Percentiles rank a stretch among this genome's conserved stretches.
phyloP scores from a whole-genome alignment of 1,140 invertebrate genomes.

The Tribolium castaneum region DNA sequence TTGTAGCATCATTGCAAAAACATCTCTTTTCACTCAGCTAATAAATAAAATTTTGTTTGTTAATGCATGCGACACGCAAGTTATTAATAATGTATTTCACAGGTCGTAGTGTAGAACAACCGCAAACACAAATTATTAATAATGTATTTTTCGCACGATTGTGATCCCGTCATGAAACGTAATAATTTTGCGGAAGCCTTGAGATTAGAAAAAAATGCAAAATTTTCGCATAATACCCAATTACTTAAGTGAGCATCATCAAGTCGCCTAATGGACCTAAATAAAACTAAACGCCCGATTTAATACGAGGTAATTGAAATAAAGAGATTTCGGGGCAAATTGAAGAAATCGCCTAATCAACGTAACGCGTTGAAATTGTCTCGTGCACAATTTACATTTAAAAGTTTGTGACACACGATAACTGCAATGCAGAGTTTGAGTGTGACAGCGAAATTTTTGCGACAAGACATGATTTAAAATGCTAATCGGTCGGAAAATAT shows the following conservation, averaged over 20 bases:
- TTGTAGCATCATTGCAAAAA: too few relatives aligned
- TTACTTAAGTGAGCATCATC: slow-evolving; percentile 17
- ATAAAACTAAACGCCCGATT: slow-evolving; percentile 11
- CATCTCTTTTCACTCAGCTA: too few relatives aligned
- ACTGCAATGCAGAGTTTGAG: slow-evolving; percentile 6
- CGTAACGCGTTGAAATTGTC: neutral
- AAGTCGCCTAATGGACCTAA: slow-evolving; percentile 8
- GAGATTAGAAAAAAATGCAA: slow-evolving; percentile 23
- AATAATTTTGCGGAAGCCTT: neutral
- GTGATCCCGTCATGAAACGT: neutral
- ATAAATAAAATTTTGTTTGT: slow-evolving; percentile 13
- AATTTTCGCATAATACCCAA: neutral
- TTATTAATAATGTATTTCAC: slow-evolving; percentile 29
- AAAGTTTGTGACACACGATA: slow-evolving; percentile 6
- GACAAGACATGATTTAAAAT: neutral
- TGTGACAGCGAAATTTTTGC: neutral
- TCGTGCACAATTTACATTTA: slow-evolving; percentile 1
- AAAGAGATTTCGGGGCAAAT: neutral
- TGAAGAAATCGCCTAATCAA: neutral
- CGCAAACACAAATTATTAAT: slow-evolving; percentile 22
- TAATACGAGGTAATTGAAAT: slow-evolving; percentile 5
- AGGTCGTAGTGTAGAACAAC: slow-evolving; percentile 7
- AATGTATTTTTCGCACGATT: slow-evolving; percentile 29
- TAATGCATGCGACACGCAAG: slow-evolving; percentile 14
- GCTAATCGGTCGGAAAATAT: neutral